These are phyloP conservation scores for Drosophila sulfurigaster DNA, from an alignment of 1,140 invertebrate genomes.

Conservation along the genomic window DNA sequence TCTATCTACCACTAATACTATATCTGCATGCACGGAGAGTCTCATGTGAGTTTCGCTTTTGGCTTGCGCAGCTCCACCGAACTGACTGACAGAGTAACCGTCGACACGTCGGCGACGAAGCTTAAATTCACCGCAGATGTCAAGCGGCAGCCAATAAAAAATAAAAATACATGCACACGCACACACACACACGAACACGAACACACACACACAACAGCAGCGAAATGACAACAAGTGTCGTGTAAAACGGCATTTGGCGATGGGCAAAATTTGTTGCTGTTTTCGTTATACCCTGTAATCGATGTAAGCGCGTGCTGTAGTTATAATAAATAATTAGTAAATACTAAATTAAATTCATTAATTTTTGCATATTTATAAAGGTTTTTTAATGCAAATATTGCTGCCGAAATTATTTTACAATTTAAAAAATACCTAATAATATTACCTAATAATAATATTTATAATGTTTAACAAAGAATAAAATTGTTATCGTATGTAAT, in stretches of 20 bases:
- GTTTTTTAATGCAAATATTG: no score
- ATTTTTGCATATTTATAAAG: no score
- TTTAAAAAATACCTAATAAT: no score
- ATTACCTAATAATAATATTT: no score
- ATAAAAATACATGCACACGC: not conserved
- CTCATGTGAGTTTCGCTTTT: conserved; percentile 52
- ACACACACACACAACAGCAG: not conserved
- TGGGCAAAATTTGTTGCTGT: conserved; percentile 9
- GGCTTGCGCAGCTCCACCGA: conserved; percentile 42
- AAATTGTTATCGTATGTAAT: no score
- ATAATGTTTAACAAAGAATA: no score
- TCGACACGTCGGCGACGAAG: conserved; percentile 61
- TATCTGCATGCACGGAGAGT: conserved; percentile 61
- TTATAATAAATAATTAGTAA: not conserved
- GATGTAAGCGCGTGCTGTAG: not conserved
- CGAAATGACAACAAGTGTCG: conserved; percentile 26
- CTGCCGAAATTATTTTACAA: no score
- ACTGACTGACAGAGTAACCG: conserved; percentile 58
- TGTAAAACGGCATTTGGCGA: conserved; percentile 47
- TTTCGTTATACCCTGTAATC: conserved; percentile 17
- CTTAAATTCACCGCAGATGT: conserved; percentile 69
- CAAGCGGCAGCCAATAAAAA: conserved; percentile 63
- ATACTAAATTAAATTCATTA: no score
- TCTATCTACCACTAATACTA: conserved; percentile 4
- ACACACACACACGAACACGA: not conserved